Base-by-base conservation (phyloP, 2,113 vertebrate genomes). In the Bos taurus region DNA sequence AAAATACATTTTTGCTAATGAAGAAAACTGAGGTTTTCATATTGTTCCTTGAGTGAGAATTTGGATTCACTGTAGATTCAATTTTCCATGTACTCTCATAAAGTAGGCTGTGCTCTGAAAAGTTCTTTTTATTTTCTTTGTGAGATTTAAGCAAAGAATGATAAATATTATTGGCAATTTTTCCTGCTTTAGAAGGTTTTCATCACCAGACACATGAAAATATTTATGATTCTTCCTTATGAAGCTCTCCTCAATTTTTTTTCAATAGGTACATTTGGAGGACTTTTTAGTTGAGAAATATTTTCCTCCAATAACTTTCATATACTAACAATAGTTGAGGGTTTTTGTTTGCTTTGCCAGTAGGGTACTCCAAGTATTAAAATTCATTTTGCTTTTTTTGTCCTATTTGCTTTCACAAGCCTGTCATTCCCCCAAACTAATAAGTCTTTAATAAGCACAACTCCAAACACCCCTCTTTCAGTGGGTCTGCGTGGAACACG, bases 1-100 rank as follows among this genome's bases (percentile, higher is more conserved):
- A 96, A 89, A 94, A 82, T 30, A 92, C 9, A 77, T 12, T 67
- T 91, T 93, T 80, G 7, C n/a, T 78, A 64, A 88, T 30, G 26
- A 87, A 74, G 3, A 87, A 90, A 90, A 88, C 1, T 8, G 8
- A 88, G 85, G 54, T 60, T 54, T 33, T 93, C 59, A n/a, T n/a
- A 57, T 21, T 40, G 19, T 77, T 3, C 2, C 36, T 40, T 64
- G 74, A 46, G 15, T 91, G 23, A 94, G 28, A n/a, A 60, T 59
- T 92, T 43, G 43, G 10, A 88, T 6, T 83, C 13, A 54, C 6
- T n/a, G 3, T 30, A 25, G 17, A 80, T 54, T 84, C 83, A 33
- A 46, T 95, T 92, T 96, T 48, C 10, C 33, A 82, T 26, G 33
- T 83, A 71, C 10, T 91, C 48, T 86, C 64, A 43, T 25, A 87